These are phyloP conservation scores for Zenarchopterus dispar DNA, from an alignment of 2,797 vertebrate genomes.

Conservation along the genomic window DNA sequence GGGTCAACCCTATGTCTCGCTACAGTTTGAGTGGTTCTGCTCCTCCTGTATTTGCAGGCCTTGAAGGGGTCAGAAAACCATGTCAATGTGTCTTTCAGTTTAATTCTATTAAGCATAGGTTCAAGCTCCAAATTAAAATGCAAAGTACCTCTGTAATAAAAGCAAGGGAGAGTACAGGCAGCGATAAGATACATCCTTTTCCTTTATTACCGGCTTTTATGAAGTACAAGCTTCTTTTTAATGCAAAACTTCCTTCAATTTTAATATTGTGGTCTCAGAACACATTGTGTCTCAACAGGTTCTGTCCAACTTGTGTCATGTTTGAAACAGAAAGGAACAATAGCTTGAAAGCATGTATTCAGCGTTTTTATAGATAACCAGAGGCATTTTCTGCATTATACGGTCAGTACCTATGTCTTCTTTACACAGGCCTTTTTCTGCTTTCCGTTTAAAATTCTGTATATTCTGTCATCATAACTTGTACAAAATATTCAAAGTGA, in stretches of 20 bases:
- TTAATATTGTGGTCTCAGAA: constrained; percentile 68
- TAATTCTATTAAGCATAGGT: constrained; percentile 85
- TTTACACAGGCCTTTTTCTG: neutral
- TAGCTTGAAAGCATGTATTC: constrained; percentile 41
- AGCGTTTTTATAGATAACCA: constrained; percentile 25
- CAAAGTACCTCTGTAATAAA: constrained; percentile 83
- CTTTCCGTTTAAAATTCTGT: neutral
- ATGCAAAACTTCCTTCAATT: constrained; percentile 80
- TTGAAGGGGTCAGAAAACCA: constrained; percentile 72
- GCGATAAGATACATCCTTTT: constrained; percentile 80
- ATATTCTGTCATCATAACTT: constrained; percentile 1
- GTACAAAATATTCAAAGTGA: neutral
- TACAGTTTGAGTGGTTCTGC: constrained; percentile 59
- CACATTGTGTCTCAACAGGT: constrained; percentile 63
- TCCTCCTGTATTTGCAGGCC: constrained; percentile 51
- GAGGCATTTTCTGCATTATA: constrained; percentile 31
- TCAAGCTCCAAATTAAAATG: constrained; percentile 87
- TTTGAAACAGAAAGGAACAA: constrained; percentile 63
- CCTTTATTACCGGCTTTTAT: constrained; percentile 71
- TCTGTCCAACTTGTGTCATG: constrained; percentile 55
- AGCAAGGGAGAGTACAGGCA: constrained; percentile 67
- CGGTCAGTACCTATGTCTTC: constrained; percentile 11
- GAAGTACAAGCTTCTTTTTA: constrained; percentile 75
- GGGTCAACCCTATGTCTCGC: constrained; percentile 55
- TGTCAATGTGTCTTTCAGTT: constrained; percentile 76